Percentiles rank a stretch among this genome's conserved stretches.
Evolutionary conservation across 2,113 vertebrate genomes (phyloP).

Genomic region (Pagrus major): DNA sequence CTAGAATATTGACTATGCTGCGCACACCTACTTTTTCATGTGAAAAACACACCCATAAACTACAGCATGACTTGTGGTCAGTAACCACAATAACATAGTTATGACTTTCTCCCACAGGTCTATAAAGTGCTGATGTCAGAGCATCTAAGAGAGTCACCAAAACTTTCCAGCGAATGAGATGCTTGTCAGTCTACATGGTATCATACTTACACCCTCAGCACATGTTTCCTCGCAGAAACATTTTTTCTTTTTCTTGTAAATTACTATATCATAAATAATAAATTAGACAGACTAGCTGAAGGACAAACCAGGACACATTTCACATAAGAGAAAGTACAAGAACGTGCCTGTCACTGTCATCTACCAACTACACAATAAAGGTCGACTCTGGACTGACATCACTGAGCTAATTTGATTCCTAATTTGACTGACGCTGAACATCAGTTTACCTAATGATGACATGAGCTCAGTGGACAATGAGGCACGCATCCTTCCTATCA

Average conservation of each 20-base stretch:
- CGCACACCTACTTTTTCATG: not conserved
- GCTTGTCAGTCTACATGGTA: too few relatives aligned
- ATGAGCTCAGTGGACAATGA: constrained; percentile 40
- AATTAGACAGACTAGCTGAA: not conserved
- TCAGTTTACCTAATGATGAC: constrained; percentile 25
- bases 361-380: constrained; percentile 17
- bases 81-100: not conserved
- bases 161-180: not conserved
- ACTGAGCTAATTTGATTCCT: constrained; percentile 49
- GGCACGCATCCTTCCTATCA: constrained; percentile 11
- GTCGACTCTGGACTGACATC: constrained; percentile 32
- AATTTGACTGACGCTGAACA: constrained; percentile 48
- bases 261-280: not conserved
- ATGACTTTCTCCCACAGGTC: not conserved
- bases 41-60: not conserved
- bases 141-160: not conserved
- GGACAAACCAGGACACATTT: not conserved
- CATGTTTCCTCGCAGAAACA: not conserved
- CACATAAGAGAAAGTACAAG: not conserved
- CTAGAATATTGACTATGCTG: too few relatives aligned
- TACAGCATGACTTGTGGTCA: not conserved
- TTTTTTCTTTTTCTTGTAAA: not conserved
- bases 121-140: not conserved
- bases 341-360: constrained; percentile 1
- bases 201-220: not conserved